Evolutionary conservation across 2,797 vertebrate species (phyloP), one percentile per base, ranked within the genome.

Genomic region (Cossypha polioptera): DNA sequence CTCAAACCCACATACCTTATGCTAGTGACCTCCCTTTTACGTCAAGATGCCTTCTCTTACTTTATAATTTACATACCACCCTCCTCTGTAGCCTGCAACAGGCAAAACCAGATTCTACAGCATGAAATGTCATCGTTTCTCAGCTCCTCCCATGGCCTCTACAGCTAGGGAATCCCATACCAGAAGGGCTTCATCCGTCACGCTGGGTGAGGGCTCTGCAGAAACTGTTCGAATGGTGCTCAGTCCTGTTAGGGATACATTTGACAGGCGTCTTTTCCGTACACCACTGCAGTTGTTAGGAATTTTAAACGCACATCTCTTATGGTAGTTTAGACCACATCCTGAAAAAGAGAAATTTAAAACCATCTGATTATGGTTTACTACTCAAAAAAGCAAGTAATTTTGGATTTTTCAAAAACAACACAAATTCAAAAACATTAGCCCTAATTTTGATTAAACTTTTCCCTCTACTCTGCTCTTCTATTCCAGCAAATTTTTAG

Each of bases 231-330:
- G 98, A 11, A 97, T 63, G 4, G 91, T 98, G 86, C 96, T 97
- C 74, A 99, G 96, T 53, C 99, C 99, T 2, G 99, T 99, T 69
- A 99, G 97, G 28, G 99, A 99, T 28, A 99, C 98, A 1, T 99
- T 99, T 10, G 99, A 99, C 28, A 99, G 98, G 12, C 99, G 98
- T 2, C 99, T 98, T 83, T 99, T 98, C 69, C 98, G 98, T 61
- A 99, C 98, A 0, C 99, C 99, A 25, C 99, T 99, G 98, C 99
- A 99, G 97, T 99, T 99, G 96, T 99, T 99, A 11, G 99, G 99
- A 87, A 99, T 99, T 97, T 99, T 99, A 98, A 99, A 99, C 17
- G 99, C 99, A 97, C 99, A 99, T 65, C 99, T 98, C 96, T 99
- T 99, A 97, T 99, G 99, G 94, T 99, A 99, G 97, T 99, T 99